Evolutionary conservation across 2,113 vertebrate genomes (phyloP).

Genomic region (Campylomormyrus tamandua): DNA sequence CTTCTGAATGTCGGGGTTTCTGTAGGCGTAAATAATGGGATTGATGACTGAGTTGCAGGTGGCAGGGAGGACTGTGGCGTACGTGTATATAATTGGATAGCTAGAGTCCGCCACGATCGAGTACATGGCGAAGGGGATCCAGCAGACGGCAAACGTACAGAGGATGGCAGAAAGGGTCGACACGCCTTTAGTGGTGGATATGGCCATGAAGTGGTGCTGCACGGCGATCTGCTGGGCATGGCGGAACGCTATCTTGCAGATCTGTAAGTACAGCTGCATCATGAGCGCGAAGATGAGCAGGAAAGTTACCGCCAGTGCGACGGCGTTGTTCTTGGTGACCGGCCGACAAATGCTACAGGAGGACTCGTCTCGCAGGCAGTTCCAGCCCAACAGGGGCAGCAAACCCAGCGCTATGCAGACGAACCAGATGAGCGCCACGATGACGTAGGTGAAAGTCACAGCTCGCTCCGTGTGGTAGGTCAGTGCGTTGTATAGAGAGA

Average conservation of each 20-base stretch:
- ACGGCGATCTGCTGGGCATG: constrained; percentile 90
- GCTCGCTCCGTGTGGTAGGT: constrained; percentile 86
- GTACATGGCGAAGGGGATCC: constrained; percentile 84
- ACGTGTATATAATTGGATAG: constrained; percentile 78
- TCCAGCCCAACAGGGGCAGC: constrained; percentile 80
- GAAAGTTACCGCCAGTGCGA: constrained; percentile 74
- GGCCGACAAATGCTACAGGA: constrained; percentile 78
- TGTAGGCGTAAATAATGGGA: constrained; percentile 83
- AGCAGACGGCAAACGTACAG: constrained; percentile 80
- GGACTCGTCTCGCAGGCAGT: constrained; percentile 71
- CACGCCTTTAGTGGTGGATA: constrained; percentile 85
- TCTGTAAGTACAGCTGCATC: constrained; percentile 88
- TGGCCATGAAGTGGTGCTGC: constrained; percentile 81
- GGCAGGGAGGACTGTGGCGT: constrained; percentile 75
- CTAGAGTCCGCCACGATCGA: constrained; percentile 77
- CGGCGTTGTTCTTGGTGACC: constrained; percentile 78
- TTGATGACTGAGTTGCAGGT: constrained; percentile 83
- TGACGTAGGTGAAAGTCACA: constrained; percentile 71
- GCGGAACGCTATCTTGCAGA: constrained; percentile 82
- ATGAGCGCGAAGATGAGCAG: constrained; percentile 81
- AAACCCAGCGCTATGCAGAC: constrained; percentile 65
- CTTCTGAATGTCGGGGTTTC: constrained; percentile 86
- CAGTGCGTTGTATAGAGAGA: constrained; percentile 82
- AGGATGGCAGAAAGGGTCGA: constrained; percentile 80
- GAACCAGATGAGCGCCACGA: constrained; percentile 72